Conservation (phyloP, 2,888 invertebrate genomes). For the Caenorhabditis sulstoni region DNA sequence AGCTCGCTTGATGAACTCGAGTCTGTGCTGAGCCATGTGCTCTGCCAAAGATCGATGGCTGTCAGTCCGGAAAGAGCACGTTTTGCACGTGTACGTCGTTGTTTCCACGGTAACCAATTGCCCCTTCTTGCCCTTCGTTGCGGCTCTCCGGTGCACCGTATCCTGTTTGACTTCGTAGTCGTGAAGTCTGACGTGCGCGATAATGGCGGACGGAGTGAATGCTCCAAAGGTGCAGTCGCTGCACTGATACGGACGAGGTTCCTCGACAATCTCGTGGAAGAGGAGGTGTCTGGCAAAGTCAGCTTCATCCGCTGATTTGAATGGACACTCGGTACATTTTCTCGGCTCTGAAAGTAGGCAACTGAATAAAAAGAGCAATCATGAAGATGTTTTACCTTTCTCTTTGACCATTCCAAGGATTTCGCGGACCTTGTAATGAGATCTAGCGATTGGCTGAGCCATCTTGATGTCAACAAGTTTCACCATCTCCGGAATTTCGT, state of each 20-base stretch:
- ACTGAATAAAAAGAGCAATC: background rate
- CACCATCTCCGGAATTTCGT: constrained; percentile 3
- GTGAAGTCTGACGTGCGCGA: constrained; percentile 24
- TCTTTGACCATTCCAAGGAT: background rate
- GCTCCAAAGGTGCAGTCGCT: constrained; percentile 62
- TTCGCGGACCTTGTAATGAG: constrained; percentile 31
- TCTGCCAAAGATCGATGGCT: constrained; percentile 54
- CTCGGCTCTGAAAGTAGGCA: constrained; percentile 12
- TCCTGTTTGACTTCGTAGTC: constrained; percentile 13
- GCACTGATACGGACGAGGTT: constrained; percentile 62
- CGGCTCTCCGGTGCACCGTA: constrained; percentile 4
- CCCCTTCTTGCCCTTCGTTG: constrained; percentile 7
- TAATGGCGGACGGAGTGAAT: constrained; percentile 19
- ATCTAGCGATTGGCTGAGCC: constrained; percentile 3
- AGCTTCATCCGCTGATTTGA: constrained; percentile 25
- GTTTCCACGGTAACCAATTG: constrained; percentile 64
- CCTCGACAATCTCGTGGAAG: constrained; percentile 59
- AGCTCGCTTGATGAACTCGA: constrained; percentile 67
- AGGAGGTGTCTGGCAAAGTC: constrained; percentile 62
- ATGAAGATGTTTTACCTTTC: constrained; percentile 1
- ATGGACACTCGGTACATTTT: constrained; percentile 65
- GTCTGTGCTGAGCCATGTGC: constrained; percentile 68
- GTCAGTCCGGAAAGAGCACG: constrained; percentile 66
- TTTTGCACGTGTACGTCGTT: constrained; percentile 63
- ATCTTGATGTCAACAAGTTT: background rate